Conservation (phyloP, 2,113 vertebrate genomes). For the Gobiocypris rarus region DNA sequence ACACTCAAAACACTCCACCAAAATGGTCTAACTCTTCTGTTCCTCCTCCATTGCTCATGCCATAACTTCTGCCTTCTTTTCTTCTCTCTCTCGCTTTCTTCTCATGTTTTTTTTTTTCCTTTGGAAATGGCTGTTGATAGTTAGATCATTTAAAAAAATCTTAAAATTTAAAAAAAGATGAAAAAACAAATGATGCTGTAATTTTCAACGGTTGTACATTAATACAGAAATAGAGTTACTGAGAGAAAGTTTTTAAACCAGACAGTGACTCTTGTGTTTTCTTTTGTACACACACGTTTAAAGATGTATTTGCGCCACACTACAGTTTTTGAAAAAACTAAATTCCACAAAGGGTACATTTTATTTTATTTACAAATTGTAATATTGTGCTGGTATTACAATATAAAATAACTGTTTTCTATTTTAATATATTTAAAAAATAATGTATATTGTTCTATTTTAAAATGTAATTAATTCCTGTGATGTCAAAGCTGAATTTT, state of each 20-base stretch:
- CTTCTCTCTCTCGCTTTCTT: conserved; percentile 52
- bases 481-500: background rate
- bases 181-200: conserved; percentile 72
- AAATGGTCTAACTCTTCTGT: conserved; percentile 45
- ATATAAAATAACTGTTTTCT: background rate
- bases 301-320: conserved; percentile 11
- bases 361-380: background rate
- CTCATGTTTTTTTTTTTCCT: conserved; percentile 65
- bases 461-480: background rate
- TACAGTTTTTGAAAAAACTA: background rate
- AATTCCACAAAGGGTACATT: background rate
- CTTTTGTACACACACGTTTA: conserved; percentile 21
- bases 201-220: conserved; percentile 86
- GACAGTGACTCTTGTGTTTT: conserved; percentile 70
- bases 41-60: conserved; percentile 38
- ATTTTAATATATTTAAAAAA: background rate
- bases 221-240: conserved; percentile 85
- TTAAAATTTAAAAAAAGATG: conserved; percentile 38
- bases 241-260: conserved; percentile 81
- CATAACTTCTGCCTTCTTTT: conserved; percentile 38
- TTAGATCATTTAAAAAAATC: conserved; percentile 70
- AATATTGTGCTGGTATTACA: too few species aligned
- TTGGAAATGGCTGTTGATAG: conserved; percentile 78
- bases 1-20: conserved; percentile 57
- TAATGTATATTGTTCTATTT: background rate